Evolutionary conservation across 2,797 vertebrate genomes (phyloP), one percentile per base, ranked within the genome.

Genomic region (Acridotheres tristis): DNA sequence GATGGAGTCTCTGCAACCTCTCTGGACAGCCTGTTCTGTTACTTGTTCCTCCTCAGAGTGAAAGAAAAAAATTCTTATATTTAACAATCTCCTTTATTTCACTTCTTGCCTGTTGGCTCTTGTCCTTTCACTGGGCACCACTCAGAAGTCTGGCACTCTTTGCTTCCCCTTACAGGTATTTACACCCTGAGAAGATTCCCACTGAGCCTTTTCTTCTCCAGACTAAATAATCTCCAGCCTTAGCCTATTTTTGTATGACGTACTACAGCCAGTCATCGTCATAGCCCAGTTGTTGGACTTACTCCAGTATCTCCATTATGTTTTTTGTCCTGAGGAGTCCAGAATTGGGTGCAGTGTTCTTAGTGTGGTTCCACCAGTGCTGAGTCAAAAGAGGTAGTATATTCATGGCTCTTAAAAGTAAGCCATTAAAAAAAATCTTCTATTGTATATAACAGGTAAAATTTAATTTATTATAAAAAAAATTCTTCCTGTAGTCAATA

Each of bases 371-470:
- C 72, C n/a, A 22, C 20, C 48, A 54, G 4, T 50, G 22, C 53
- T 67, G 11, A 75, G 11, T 59, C 55, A 57, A 83, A 51, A n/a
- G 5, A 45, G 67, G 16, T 65, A 20, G 6, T 30, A 1, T 75
- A 22, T 63, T 73, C 55, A 15, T 66, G 42, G 23, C 71, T 30
- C 32, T 77, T 53, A 38, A 67, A 85, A 47, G 14, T 38, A 55
- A 72, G 43, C 1, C 0, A 34, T 36, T 16, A 1, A 38, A 57
- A 78, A 14, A 3, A 5, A 21, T 4, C 2, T 25, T 54, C 5
- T n/a, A 0, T 43, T 34, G 5, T 34, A 15, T 68, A 1, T 48
- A 57, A 57, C 4, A 79, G 43, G 10, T 30, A 85, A 79, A 94
- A 61, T 42, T 32, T 63, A 16, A 3, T 72, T 82, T 73, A 4